Evolutionary conservation across 2,113 vertebrate genomes (phyloP).

Genomic region (Lates calcarifer): DNA sequence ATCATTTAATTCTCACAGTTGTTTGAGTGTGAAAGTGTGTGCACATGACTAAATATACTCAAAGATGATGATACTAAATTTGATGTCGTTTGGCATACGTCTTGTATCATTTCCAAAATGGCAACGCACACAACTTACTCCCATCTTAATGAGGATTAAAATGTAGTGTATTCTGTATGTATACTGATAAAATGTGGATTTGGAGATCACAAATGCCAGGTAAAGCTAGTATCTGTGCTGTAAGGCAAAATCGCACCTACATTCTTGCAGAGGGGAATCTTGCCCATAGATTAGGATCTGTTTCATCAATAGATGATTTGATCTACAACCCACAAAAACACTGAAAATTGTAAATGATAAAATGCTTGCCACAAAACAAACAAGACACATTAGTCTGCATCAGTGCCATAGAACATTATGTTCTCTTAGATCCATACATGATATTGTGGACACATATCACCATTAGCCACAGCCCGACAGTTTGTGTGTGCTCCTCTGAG

Average conservation of each 20-base stretch:
- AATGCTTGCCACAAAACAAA: slow-evolving; percentile 15
- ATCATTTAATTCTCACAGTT: too few relatives aligned
- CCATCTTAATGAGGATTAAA: too few relatives aligned
- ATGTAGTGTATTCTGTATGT: not conserved
- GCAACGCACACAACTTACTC: not conserved
- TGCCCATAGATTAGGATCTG: not conserved
- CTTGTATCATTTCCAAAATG: not conserved
- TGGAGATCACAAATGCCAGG: not conserved
- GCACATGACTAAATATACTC: too few relatives aligned
- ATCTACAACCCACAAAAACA: not conserved
- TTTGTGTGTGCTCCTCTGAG: slow-evolving; percentile 14
- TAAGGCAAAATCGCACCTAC: not conserved
- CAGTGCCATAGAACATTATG: not conserved
- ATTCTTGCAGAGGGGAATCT: not conserved
- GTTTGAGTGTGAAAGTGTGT: too few relatives aligned
- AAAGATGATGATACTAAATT: not conserved
- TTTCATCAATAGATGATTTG: slow-evolving; percentile 18
- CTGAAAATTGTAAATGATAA: not conserved
- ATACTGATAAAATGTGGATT: not conserved
- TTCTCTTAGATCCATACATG: slow-evolving; percentile 35
- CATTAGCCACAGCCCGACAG: slow-evolving; percentile 36
- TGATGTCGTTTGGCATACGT: not conserved
- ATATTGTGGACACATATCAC: slow-evolving; percentile 53
- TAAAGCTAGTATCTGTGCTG: not conserved
- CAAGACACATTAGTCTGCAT: slow-evolving; percentile 9